Evolutionary conservation across 2,113 vertebrate genomes (phyloP).

Genomic region (Notiomystis cincta): DNA sequence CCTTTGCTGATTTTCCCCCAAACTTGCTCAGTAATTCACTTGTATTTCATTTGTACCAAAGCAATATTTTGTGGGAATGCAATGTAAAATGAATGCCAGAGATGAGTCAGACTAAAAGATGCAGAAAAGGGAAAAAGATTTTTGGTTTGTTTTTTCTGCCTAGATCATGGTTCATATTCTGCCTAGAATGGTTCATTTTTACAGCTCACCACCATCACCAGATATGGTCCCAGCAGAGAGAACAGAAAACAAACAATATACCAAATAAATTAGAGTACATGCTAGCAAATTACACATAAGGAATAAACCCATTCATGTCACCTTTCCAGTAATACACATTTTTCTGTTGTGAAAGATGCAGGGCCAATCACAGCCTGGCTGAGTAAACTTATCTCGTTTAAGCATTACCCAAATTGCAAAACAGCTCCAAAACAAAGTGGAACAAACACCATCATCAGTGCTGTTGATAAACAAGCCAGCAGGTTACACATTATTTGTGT

Average conservation of each 20-base stretch:
- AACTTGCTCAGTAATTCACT: not conserved
- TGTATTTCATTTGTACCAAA: not conserved
- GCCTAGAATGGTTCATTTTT: not conserved
- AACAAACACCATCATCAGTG: not conserved
- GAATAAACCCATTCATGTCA: not conserved
- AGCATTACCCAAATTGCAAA: constrained; percentile 1
- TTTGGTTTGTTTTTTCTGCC: not conserved
- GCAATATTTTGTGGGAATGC: not conserved
- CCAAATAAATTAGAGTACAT: not conserved
- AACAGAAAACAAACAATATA: not conserved
- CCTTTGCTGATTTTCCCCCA: not conserved
- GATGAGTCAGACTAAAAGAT: not conserved
- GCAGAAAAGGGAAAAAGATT: not conserved
- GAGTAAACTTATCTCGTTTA: not conserved
- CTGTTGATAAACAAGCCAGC: not conserved
- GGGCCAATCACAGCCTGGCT: not conserved
- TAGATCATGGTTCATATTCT: no score
- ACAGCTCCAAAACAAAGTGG: not conserved
- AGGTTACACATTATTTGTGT: not conserved
- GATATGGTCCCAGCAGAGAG: not conserved
- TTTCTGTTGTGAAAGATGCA: not conserved
- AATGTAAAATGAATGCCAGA: not conserved
- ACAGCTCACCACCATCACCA: not conserved
- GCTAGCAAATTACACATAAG: not conserved
- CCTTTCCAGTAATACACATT: not conserved